Evolutionary conservation across 2,888 invertebrate species (phyloP), one percentile per base, ranked within the genome.

Genomic region (Piscicola geometra): DNA sequence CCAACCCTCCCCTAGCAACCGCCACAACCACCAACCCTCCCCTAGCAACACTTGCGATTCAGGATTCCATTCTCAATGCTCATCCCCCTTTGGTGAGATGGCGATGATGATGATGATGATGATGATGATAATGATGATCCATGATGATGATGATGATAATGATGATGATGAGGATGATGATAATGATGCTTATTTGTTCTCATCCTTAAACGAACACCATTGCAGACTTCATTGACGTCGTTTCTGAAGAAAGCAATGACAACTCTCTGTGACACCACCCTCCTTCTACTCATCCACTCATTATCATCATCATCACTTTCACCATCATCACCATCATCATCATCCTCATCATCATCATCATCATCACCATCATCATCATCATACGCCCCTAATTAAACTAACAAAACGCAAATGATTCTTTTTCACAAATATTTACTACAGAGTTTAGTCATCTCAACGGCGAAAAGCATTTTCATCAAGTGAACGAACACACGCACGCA

Each of bases 21-120:
- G 15, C 41, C 41, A 41, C 15, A 41, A 15, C 41, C 5, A 41
- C 41, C 41, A 5, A 9, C 41, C 5, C 41, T 41, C 41, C 41
- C 41, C 41, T 41, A 41, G 41, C 41, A 41, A 41, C 41, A 41
- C 41, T 5, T 41, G 41, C 41, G 41, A 41, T 15, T 41, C 41
- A 41, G 41, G 41, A 15, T 41, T 41, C 41, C 9, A 41, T 41
- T 41, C 41, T 15, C 5, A 41, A 15, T 41, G 41, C 41, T 41
- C 41, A 9, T 41, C 41, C 9, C 41, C 41, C 15, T 41, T 41
- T 41, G 41, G 41, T 41, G 41, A 41, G 50, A 81, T 75, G 36
- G 82, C 80, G 25, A 25, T 52, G 56, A 71, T 71, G 32, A 72
- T 72, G 41, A 41, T 41, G 71, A 36, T 41, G 71, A 71, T 71